These are phyloP conservation scores for Fragum fragum DNA, from an alignment of 2,888 invertebrate genomes.

Conservation along the genomic window DNA sequence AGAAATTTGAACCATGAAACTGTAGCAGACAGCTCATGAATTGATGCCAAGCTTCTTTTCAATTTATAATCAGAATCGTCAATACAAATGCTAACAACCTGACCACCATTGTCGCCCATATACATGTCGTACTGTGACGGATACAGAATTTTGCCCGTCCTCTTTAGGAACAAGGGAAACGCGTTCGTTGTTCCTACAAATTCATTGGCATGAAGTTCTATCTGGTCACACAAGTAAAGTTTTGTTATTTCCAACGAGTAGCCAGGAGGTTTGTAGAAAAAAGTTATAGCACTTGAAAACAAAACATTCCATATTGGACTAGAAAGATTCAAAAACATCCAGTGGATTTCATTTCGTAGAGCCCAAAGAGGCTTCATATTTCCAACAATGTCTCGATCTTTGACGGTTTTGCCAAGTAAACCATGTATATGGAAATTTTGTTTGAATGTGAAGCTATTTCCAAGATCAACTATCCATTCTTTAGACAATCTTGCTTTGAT, in stretches of 20 bases:
- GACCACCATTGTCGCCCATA: not conserved
- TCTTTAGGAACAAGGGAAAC: not conserved
- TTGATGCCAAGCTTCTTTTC: no score
- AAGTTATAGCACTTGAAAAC: not conserved
- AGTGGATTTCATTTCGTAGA: not conserved
- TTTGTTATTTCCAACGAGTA: not conserved
- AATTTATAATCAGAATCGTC: not conserved
- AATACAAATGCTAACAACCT: not conserved
- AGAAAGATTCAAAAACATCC: not conserved
- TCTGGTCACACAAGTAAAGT: not conserved
- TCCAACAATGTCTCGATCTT: not conserved
- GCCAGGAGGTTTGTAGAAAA: not conserved
- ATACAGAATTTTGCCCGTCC: not conserved
- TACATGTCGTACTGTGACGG: not conserved
- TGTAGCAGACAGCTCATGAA: no score
- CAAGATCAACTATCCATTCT: not conserved
- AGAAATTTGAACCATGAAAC: no score
- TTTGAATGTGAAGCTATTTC: not conserved
- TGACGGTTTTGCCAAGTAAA: not conserved
- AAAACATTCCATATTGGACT: not conserved
- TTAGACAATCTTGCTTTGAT: not conserved
- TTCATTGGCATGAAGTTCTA: not conserved
- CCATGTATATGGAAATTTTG: not conserved
- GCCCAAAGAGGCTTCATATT: not conserved
- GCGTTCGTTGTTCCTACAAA: not conserved